Evolutionary conservation across 2,888 invertebrate genomes (phyloP), one percentile per base, ranked within the genome.

Genomic region (Sympetrum striolatum): DNA sequence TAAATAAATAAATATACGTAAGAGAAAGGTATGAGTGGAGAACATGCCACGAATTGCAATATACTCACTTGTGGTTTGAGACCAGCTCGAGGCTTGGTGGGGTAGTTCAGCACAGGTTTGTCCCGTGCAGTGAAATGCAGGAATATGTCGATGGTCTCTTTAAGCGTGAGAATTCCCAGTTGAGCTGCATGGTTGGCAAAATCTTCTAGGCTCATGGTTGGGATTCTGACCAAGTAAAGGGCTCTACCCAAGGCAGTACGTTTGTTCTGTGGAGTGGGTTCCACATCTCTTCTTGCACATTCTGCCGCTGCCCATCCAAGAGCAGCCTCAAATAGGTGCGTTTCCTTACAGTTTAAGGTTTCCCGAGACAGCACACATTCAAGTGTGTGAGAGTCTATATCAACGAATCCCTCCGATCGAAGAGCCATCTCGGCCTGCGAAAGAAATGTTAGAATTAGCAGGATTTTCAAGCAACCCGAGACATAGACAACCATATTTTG

Each of bases 171-270:
- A 92, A 99, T 97, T 44, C 98, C 98, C 90, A 98, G 96, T 94
- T 98, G 98, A 31, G 98, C 99, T 25, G 98, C 98, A 92, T 98
- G 98, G 93, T 99, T 98, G 8, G 99, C 99, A 94, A 98, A 99
- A 93, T 98, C 97, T 93, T 98, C 98, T 92, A 99, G 94, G 90
- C 96, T 96, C 99, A 99, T 99, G 18, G 98, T 98, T 5, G 99
- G 98, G 92, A 99, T 97, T 92, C 99, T 96, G 92, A 99, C 97
- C 92, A 98, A 95, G 94, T 98, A 97, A 93, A 99, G 95, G 91
- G 98, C 97, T 93, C 96, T 96, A 53, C 97, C 97, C 90, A 97
- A 94, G 92, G 97, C 96, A 35, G 95, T 95, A 91, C 97, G 95
- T 93, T 96, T 96, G 94, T 98, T 98, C 92, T 96, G 96, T 22